phyloP scores from a whole-genome alignment of 2,797 vertebrate genomes.

The Gephyroberyx darwinii region DNA sequence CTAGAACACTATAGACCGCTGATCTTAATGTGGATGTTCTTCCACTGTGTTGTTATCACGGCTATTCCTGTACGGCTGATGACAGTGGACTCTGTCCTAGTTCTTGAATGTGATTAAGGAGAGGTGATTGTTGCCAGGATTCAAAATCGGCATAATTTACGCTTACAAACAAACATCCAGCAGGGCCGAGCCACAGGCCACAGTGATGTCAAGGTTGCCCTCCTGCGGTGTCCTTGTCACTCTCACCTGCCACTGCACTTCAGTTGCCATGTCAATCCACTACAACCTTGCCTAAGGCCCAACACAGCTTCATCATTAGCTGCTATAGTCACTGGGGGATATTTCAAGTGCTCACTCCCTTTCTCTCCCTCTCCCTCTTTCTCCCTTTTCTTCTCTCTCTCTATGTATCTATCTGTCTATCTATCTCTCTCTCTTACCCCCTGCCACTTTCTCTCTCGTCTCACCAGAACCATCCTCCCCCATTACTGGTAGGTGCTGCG shows the following conservation, averaged over 20 bases:
- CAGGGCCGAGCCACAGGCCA: constrained; percentile 36
- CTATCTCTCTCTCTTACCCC: constrained; percentile 21
- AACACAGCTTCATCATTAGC: constrained; percentile 67
- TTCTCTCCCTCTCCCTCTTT: constrained; percentile 31
- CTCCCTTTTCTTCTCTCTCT: constrained; percentile 4
- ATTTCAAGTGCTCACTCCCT: constrained; percentile 55
- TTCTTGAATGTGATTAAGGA: constrained; percentile 8
- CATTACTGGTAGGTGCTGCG: constrained; percentile 55
- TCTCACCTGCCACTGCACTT: constrained; percentile 54
- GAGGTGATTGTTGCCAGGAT: constrained; percentile 7
- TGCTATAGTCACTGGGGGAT: constrained; percentile 62
- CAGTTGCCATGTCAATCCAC: constrained; percentile 68
- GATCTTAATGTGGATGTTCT: constrained; percentile 27
- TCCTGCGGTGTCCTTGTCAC: constrained; percentile 40
- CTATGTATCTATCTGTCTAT: neutral
- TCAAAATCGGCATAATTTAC: constrained; percentile 45
- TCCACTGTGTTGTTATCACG: constrained; percentile 20
- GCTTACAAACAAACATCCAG: constrained; percentile 47
- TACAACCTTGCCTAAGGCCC: constrained; percentile 55
- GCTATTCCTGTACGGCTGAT: constrained; percentile 1
- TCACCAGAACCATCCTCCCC: constrained; percentile 30
- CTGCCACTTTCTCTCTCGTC: constrained; percentile 10
- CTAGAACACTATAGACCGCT: constrained; percentile 21
- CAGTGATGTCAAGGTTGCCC: constrained; percentile 46
- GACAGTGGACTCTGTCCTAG: constrained; percentile 14